Conservation (phyloP, 2,888 invertebrate genomes). For the Anorthoa munda region DNA sequence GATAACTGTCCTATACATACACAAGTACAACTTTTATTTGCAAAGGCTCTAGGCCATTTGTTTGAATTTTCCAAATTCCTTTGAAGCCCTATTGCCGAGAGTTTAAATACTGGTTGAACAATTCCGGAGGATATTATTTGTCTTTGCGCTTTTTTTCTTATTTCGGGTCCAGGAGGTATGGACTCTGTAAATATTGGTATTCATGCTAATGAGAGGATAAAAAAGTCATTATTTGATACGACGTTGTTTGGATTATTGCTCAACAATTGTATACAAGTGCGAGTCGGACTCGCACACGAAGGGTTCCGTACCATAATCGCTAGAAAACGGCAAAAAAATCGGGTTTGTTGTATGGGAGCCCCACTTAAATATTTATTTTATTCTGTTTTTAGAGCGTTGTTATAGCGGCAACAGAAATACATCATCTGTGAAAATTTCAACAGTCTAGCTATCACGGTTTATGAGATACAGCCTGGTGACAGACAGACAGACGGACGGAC, state of each 20-base stretch:
- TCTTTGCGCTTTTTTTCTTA: slow-evolving; percentile 58
- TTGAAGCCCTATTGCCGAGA: slow-evolving; percentile 53
- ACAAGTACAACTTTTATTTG: slow-evolving; percentile 52
- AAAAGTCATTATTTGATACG: neutral
- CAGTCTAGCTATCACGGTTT: too few species aligned
- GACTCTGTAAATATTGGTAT: slow-evolving; percentile 51
- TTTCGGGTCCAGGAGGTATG: slow-evolving; percentile 33
- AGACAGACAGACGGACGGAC: too few species aligned
- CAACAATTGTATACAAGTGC: too few species aligned
- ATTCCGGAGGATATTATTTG: slow-evolving; percentile 60
- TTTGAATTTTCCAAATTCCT: slow-evolving; percentile 62
- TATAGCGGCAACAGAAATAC: too few species aligned
- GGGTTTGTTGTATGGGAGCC: too few species aligned
- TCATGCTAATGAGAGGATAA: slow-evolving; percentile 2
- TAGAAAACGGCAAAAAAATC: too few species aligned
- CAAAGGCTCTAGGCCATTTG: slow-evolving; percentile 50
- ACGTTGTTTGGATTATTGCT: neutral
- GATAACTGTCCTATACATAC: slow-evolving; percentile 42
- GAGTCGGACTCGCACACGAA: too few species aligned
- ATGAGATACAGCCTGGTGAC: too few species aligned
- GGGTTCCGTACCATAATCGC: too few species aligned
- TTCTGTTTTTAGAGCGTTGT: too few species aligned
- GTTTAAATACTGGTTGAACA: slow-evolving; percentile 61
- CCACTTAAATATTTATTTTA: too few species aligned
- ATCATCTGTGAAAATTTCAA: too few species aligned